Evolutionary conservation across 1,140 invertebrate species (phyloP).

Genomic region (Sminthurides bifidus): DNA sequence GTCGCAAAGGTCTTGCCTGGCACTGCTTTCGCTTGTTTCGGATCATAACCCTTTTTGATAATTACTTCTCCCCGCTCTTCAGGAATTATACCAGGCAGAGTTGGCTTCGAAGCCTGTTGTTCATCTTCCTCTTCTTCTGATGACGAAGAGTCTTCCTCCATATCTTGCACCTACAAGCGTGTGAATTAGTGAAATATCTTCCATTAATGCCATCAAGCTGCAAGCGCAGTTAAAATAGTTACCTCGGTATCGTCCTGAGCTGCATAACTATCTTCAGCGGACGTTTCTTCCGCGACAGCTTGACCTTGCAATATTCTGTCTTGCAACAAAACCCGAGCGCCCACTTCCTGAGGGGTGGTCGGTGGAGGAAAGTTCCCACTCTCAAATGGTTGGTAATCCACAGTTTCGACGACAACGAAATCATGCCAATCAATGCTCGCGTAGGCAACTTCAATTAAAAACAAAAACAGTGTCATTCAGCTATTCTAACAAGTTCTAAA

Average conservation of each 20-base stretch:
- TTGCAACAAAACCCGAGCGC: conserved; percentile 81
- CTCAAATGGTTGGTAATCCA: conserved; percentile 96
- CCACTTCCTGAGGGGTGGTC: conserved; percentile 92
- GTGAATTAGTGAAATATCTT: neutral
- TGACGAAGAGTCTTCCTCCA: conserved; percentile 60
- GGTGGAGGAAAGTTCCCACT: conserved; percentile 90
- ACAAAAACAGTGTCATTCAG: conserved; percentile 1
- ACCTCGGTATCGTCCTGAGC: conserved; percentile 41
- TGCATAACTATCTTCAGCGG: conserved; percentile 44
- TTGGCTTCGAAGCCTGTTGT: conserved; percentile 24
- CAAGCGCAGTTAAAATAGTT: neutral
- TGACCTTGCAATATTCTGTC: conserved; percentile 39
- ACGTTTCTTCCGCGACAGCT: conserved; percentile 41
- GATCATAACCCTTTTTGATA: conserved; percentile 93
- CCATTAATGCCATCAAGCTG: neutral
- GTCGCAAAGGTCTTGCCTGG: conserved; percentile 43
- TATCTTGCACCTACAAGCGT: conserved; percentile 55
- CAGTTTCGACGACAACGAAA: conserved; percentile 98
- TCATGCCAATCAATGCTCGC: conserved; percentile 99
- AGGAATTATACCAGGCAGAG: conserved; percentile 32
- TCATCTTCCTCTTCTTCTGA: conserved; percentile 64
- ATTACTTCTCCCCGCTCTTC: conserved; percentile 82
- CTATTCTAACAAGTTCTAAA: neutral
- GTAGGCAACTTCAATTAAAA: conserved; percentile 61
- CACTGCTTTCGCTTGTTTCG: conserved; percentile 54